Evolutionary conservation across 2,888 invertebrate species (phyloP).

Genomic region (Nomada ruficornis): DNA sequence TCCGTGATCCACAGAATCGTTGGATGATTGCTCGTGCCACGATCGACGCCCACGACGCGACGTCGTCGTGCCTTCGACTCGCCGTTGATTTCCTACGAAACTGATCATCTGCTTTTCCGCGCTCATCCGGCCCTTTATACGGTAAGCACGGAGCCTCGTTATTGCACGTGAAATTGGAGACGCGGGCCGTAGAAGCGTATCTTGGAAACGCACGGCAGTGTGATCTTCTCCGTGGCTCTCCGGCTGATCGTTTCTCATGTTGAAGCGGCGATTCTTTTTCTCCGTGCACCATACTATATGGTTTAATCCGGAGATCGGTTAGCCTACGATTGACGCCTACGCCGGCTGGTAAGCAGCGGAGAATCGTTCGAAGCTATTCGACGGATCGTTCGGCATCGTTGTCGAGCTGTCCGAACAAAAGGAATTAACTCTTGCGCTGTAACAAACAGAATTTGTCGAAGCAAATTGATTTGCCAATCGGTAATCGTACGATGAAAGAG

Average conservation of each 20-base stretch:
- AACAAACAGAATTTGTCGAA: no score
- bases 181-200: slow-evolving; percentile 53
- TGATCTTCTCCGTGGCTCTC: slow-evolving; percentile 4
- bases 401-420: not conserved
- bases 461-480: no score
- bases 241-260: slow-evolving; percentile 49
- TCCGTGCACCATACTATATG: slow-evolving; percentile 2
- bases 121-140: slow-evolving; percentile 14
- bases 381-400: slow-evolving; percentile 44
- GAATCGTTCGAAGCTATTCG: slow-evolving; percentile 45
- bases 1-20: slow-evolving; percentile 50
- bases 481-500: no score
- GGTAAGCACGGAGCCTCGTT: slow-evolving; percentile 34
- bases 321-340: slow-evolving; percentile 66
- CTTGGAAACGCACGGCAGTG: slow-evolving; percentile 28
- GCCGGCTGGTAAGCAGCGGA: slow-evolving; percentile 35
- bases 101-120: slow-evolving; percentile 36
- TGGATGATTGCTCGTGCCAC: slow-evolving; percentile 49
- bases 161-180: slow-evolving; percentile 49
- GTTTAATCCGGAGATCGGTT: slow-evolving; percentile 55
- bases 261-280: slow-evolving; percentile 22
- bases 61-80: slow-evolving; percentile 31
- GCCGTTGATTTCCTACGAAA: slow-evolving; percentile 27
- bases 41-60: slow-evolving; percentile 60
- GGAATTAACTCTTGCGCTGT: slow-evolving; percentile 20